These are phyloP conservation scores for Aphodius granarius DNA, from an alignment of 2,888 invertebrate species.

Conservation along the genomic window DNA sequence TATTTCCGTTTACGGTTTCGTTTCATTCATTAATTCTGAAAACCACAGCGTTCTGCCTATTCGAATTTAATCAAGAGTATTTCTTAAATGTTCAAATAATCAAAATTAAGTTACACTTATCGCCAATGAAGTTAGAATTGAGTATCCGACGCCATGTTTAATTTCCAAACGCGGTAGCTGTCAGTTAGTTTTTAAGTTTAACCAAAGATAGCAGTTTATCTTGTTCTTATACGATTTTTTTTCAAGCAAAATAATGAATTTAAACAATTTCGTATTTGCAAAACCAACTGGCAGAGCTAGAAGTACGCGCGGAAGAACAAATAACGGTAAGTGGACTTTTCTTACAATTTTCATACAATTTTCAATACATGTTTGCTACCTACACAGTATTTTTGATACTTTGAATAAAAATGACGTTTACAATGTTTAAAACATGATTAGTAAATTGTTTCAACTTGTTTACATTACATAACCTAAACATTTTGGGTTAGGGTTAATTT, in stretches of 20 bases:
- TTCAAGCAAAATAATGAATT: conserved; percentile 17
- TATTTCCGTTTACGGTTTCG: too few relatives aligned
- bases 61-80: too few relatives aligned
- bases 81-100: too few relatives aligned
- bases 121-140: background rate
- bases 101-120: too few relatives aligned
- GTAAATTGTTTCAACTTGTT: too few relatives aligned
- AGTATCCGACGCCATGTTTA: background rate
- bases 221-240: background rate
- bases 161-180: background rate
- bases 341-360: background rate
- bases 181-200: background rate
- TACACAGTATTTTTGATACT: too few relatives aligned
- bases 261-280: conserved; percentile 1
- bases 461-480: too few relatives aligned
- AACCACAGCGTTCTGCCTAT: too few relatives aligned
- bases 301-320: conserved; percentile 12
- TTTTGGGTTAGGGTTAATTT: too few relatives aligned
- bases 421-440: too few relatives aligned
- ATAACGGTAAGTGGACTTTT: conserved; percentile 32
- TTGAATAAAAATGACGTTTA: background rate
- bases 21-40: too few relatives aligned
- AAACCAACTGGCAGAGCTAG: conserved; percentile 11
- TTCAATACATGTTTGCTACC: background rate
- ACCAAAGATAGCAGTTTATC: background rate